Evolutionary conservation across 2,888 invertebrate species (phyloP).

Genomic region (Diaphora mendica): DNA sequence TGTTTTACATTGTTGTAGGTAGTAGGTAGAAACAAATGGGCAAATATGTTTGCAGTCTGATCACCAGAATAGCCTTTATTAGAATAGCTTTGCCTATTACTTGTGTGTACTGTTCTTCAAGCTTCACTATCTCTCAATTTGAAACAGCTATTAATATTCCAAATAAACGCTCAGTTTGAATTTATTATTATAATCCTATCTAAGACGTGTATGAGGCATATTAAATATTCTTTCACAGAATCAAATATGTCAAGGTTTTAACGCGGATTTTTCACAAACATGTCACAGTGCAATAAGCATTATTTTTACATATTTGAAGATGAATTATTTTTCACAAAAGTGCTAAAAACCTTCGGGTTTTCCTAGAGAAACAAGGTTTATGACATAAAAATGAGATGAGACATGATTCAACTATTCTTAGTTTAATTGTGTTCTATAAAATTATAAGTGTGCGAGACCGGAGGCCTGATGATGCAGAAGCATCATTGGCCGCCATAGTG

Average conservation of each 20-base stretch:
- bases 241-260: neutral
- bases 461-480: too few species aligned
- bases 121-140: neutral
- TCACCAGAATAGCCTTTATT: too few species aligned
- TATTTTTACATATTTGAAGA: neutral
- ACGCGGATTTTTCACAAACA: neutral
- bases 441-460: too few species aligned
- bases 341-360: neutral
- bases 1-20: too few species aligned
- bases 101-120: neutral
- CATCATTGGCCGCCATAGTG: too few species aligned
- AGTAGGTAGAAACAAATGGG: too few species aligned
- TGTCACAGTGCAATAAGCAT: neutral
- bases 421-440: too few species aligned
- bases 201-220: neutral
- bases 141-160: neutral
- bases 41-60: too few species aligned
- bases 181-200: neutral
- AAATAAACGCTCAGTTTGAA: neutral
- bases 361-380: neutral
- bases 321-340: neutral
- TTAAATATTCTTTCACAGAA: conserved; percentile 1
- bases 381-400: too few species aligned
- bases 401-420: neutral
- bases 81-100: too few species aligned